Evolutionary conservation across 2,888 invertebrate genomes (phyloP).

Genomic region (Drosophila nr. fundita): DNA sequence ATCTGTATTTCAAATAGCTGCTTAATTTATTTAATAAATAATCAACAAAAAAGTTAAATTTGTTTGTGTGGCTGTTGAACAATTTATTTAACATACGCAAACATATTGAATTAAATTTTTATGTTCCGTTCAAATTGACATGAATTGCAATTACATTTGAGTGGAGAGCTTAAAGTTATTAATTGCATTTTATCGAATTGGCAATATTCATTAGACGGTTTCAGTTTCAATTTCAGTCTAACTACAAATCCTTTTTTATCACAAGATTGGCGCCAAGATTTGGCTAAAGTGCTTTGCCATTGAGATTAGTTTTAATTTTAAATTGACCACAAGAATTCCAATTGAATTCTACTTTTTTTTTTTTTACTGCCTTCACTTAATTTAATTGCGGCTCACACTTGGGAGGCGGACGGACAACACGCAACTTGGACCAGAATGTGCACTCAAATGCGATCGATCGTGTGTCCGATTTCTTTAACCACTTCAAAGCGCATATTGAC

Average conservation of each 20-base stretch:
- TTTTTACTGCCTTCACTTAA: background rate
- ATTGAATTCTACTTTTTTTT: background rate
- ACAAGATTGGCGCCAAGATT: background rate
- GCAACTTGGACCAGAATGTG: conserved; percentile 4
- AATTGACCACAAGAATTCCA: conserved; percentile 6
- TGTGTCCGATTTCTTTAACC: conserved; percentile 19
- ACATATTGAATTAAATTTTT: background rate
- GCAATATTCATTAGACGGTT: background rate
- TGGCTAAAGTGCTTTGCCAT: background rate
- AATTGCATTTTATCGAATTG: background rate
- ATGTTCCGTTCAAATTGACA: background rate
- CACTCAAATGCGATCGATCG: conserved; percentile 19
- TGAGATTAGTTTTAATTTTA: background rate
- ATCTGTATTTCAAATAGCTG: background rate
- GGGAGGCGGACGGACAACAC: background rate
- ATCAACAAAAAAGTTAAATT: background rate
- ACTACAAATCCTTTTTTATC: background rate
- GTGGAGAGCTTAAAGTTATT: background rate
- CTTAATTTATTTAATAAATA: background rate
- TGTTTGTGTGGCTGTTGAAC: background rate
- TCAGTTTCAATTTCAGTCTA: background rate
- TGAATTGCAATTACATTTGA: background rate
- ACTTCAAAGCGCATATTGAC: conserved; percentile 7
- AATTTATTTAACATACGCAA: background rate
- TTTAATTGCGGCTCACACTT: background rate